Percentiles rank a stretch among this genome's conserved stretches.
phyloP scores from a whole-genome alignment of 2,113 vertebrate species.

The Isichthys henryi region DNA sequence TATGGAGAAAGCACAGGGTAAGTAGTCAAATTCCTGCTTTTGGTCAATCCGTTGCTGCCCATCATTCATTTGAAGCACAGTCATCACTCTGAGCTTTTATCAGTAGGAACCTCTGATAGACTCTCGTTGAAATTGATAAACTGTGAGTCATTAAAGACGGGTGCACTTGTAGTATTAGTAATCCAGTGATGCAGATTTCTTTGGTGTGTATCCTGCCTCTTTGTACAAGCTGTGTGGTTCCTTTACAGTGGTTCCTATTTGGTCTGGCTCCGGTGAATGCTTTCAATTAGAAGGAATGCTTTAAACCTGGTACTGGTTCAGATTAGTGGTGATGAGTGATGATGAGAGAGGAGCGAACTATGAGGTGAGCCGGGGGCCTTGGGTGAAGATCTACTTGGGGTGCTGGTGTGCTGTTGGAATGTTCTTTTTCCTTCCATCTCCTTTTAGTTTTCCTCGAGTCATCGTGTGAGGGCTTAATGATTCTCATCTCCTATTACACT shows the following conservation, averaged over 20 bases:
- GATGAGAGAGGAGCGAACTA: slow-evolving; percentile 50
- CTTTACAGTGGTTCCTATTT: slow-evolving; percentile 39
- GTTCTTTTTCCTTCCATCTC: slow-evolving; percentile 16
- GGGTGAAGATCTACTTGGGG: slow-evolving; percentile 35
- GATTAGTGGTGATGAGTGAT: slow-evolving; percentile 60
- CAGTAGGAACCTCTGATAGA: slow-evolving; percentile 49
- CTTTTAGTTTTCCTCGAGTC: slow-evolving; percentile 15
- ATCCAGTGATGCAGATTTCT: slow-evolving; percentile 41
- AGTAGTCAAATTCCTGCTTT: neutral
- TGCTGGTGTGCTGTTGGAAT: slow-evolving; percentile 11
- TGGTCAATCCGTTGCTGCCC: slow-evolving; percentile 23
- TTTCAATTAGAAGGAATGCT: slow-evolving; percentile 52
- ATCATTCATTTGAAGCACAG: slow-evolving; percentile 41
- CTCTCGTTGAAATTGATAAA: slow-evolving; percentile 60
- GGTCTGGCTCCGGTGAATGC: slow-evolving; percentile 53
- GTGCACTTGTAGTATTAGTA: slow-evolving; percentile 48
- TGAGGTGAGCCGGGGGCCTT: slow-evolving; percentile 62
- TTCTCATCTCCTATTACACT: slow-evolving; percentile 36
- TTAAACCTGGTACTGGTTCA: slow-evolving; percentile 61
- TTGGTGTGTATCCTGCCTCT: slow-evolving; percentile 34
- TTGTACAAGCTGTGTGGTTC: slow-evolving; percentile 45
- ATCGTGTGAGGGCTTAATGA: slow-evolving; percentile 40
- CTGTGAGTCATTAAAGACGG: slow-evolving; percentile 57
- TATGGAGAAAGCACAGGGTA: neutral
- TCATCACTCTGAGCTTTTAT: slow-evolving; percentile 47